Evolutionary conservation across 2,113 vertebrate species (phyloP), one percentile per base, ranked within the genome.

Genomic region (Nothoprocta pentlandii): DNA sequence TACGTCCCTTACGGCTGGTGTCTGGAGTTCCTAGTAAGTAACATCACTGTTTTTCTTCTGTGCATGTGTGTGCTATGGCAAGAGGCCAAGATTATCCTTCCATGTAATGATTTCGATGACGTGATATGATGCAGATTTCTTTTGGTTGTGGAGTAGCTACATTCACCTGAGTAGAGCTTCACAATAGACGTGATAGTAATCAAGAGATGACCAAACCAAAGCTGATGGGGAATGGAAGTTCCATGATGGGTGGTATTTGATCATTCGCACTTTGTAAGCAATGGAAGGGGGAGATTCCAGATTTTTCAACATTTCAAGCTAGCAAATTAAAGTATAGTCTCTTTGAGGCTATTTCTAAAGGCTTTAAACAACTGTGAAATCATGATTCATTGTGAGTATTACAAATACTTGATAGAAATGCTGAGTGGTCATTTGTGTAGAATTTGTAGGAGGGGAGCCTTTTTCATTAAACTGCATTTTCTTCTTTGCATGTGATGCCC

Each of bases 11-110:
- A 83, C 97, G 99, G 80, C 98, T 99, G 95, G 99, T 99, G 85
- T 99, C 99, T 36, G 99, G 99, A 97, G 99, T 99, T 89, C 99
- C 99, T 15, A 99, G 99, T 99, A 97, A 99, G 99, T 99, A 70
- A 81, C 2, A 1, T 19, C 26, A 6, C 7, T 63, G 13, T 7
- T 30, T 41, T 64, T 62, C 30, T 69, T 20, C n/a, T 28, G 5
- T 4, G 19, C 28, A 0, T 41, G 7, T 47, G 39, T 61, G 12
- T 34, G 39, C 3, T 25, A 46, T 42, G 68, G 7, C 42, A 28
- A 32, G 26, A 63, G 56, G 30, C 49, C 53, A 28, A 30, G 68
- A 21, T 15, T 32, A 53, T 39, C 53, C 11, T 54, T 73, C 42
- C 23, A 5, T 62, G 23, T 16, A n/a, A 73, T 10, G 13, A 30